Percentiles rank a stretch among this genome's conserved stretches.
Conservation (phyloP, 2,113 vertebrate species). For the Callospermophilus lateralis region DNA sequence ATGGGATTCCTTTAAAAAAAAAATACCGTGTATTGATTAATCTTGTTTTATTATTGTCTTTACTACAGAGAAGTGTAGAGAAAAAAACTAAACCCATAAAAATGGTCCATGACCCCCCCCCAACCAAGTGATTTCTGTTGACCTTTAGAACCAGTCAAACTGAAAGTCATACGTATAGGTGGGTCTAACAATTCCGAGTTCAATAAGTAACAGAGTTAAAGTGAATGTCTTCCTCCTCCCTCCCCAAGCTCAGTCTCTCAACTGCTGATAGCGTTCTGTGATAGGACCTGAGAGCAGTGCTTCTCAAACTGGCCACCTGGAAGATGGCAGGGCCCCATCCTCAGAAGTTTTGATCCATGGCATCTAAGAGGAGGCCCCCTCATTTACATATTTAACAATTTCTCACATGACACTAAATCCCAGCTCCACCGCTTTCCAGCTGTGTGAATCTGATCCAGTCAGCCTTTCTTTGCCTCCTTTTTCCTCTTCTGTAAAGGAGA, state of each 20-base stretch:
- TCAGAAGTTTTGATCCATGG: background rate
- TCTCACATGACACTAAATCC: background rate
- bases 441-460: background rate
- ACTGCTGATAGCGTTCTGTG: background rate
- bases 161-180: constrained; percentile 18
- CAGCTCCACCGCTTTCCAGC: background rate
- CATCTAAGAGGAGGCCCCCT: rapidly evolving
- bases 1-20: background rate
- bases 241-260: background rate
- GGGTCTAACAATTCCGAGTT: background rate
- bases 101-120: background rate
- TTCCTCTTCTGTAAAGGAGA: background rate
- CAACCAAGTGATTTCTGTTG: constrained; percentile 8
- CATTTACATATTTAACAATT: background rate
- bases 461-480: background rate
- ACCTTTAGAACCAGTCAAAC: constrained; percentile 71
- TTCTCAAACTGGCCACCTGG: background rate
- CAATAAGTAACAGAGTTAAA: constrained; percentile 26
- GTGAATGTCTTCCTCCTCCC: background rate
- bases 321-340: background rate
- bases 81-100: background rate
- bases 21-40: constrained; percentile 18
- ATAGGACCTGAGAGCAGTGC: no score
- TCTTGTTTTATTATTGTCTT: constrained; percentile 67
- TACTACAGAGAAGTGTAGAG: constrained; percentile 11